Percentiles rank a stretch among this genome's conserved stretches.
phyloP scores from a whole-genome alignment of 2,888 invertebrate genomes.

The Blastobasis lacticolella region DNA sequence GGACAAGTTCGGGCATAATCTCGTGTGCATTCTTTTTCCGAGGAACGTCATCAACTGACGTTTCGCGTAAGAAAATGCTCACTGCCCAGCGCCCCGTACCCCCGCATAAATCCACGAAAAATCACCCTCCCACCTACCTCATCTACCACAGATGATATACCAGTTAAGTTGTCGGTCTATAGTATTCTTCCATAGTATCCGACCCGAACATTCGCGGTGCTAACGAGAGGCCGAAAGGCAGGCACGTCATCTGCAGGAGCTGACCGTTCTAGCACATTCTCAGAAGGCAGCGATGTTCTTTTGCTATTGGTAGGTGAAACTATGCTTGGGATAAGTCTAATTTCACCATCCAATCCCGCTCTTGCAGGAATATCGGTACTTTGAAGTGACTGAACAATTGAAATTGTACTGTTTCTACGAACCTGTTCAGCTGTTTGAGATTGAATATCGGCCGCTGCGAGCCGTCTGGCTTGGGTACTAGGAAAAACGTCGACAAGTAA shows the following conservation, averaged over 20 bases:
- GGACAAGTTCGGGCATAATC: no score
- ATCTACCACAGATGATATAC: no score
- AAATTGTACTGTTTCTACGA: conserved; percentile 8
- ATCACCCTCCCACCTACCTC: no score
- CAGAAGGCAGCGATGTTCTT: conserved; percentile 13
- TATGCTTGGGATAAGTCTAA: conserved; percentile 16
- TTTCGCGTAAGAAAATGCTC: no score
- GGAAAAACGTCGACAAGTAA: conserved; percentile 13
- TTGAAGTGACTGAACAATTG: conserved; percentile 11
- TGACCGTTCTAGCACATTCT: conserved; percentile 7
- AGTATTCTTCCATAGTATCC: no score
- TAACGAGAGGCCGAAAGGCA: no score
- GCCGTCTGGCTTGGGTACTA: conserved; percentile 11
- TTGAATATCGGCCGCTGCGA: conserved; percentile 11
- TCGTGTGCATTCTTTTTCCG: no score
- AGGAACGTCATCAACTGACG: no score
- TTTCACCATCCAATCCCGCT: conserved; percentile 15
- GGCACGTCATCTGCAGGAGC: conserved; percentile 17
- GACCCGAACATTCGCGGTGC: conserved; percentile 18
- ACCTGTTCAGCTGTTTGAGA: conserved; percentile 11
- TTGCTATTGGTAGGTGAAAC: conserved; percentile 13
- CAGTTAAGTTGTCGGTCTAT: no score
- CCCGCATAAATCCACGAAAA: no score
- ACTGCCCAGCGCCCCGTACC: no score
- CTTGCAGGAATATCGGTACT: conserved; percentile 14